Evolutionary conservation across 2,888 invertebrate species (phyloP).

Genomic region (Eupithecia tripunctaria): DNA sequence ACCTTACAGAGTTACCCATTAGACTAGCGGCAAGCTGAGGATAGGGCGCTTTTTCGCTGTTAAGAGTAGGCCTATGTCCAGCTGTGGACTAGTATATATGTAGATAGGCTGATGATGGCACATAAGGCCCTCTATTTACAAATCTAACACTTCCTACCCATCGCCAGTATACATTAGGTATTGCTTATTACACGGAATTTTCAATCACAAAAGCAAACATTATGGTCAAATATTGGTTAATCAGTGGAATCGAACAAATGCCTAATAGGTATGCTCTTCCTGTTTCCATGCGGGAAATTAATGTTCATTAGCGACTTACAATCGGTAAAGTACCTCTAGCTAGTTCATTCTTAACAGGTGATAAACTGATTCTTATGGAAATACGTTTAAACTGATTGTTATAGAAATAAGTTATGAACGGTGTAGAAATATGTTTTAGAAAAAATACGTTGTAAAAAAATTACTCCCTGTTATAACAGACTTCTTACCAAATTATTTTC

Average conservation of each 20-base stretch:
- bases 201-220: conserved; percentile 42
- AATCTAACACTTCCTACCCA: neutral
- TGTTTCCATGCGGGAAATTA: conserved; percentile 60
- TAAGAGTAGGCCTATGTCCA: neutral
- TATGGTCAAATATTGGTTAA: conserved; percentile 54
- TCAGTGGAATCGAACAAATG: conserved; percentile 52
- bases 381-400: no score
- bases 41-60: neutral
- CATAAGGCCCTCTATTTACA: neutral
- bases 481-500: neutral
- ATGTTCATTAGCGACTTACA: conserved; percentile 52
- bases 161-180: conserved; percentile 18
- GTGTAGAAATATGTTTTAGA: no score
- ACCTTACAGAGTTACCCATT: neutral
- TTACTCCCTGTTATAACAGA: neutral
- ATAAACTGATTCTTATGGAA: no score
- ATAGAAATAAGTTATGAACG: no score
- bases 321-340: neutral
- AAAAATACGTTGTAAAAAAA: neutral
- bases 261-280: conserved; percentile 45
- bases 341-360: neutral
- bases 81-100: no score
- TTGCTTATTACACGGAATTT: conserved; percentile 25
- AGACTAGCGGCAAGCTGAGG: neutral
- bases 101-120: no score